Evolutionary conservation across 2,888 invertebrate species (phyloP), one percentile per base, ranked within the genome.

Genomic region (Pecten maximus): DNA sequence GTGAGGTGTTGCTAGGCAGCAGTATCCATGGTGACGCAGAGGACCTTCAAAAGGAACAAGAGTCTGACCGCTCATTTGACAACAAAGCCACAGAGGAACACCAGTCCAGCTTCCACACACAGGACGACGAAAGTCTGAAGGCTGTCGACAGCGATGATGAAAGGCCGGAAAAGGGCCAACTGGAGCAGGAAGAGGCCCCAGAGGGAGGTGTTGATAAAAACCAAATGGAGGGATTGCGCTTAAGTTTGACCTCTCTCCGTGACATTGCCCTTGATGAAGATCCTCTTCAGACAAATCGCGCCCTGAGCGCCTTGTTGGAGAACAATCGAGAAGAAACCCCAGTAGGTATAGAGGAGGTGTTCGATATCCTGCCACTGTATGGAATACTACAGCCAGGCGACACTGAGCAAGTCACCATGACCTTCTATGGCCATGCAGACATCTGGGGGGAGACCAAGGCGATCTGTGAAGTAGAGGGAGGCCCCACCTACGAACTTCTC

Each of bases 351-450:
- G 96, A 96, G 90, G 96, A 96, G 95, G 95, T 97, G 40, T 97
- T 97, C 95, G 96, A 97, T 93, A 96, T 97, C 60, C 93, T 96
- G 88, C 97, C 97, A 6, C 91, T 97, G 90, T 96, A 96, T 93
- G 97, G 97, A 6, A 95, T 94, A 40, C 93, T 97, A 54, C 95
- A 96, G 91, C 96, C 97, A 87, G 96, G 96, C 6, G 96, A 96
- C 92, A 96, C 96, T 19, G 97, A 97, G 90, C 96, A 96, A 92
- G 95, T 97, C 44, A 96, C 96, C 88, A 95, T 97, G 93, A 97
- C 96, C 91, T 97, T 97, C 93, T 97, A 96, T 94, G 97, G 97
- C 40, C 97, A 97, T 94, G 95, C 96, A 50, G 95, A 96, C 93
- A 96, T 97, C 44, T 95, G 94, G 93, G 96, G 96, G 87, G 93